Percentiles rank a stretch among this genome's conserved stretches.
phyloP scores from a whole-genome alignment of 2,888 invertebrate species.

The Melieria picta region DNA sequence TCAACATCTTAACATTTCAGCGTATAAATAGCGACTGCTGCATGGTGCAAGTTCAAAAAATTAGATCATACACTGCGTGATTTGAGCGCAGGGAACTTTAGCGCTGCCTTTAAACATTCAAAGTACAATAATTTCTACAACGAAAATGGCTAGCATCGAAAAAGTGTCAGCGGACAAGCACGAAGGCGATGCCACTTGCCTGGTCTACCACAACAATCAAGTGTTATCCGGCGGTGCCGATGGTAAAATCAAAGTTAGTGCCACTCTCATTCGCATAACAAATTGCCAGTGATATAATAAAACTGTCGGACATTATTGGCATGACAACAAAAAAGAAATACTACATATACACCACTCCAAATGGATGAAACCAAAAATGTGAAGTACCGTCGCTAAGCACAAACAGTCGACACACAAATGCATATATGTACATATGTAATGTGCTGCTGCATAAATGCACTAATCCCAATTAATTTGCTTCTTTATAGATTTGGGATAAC shows the following conservation, averaged over 20 bases:
- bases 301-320: not conserved
- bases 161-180: constrained; percentile 59
- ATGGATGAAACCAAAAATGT: not conserved
- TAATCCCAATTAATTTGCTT: constrained; percentile 21
- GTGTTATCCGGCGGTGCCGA: constrained; percentile 65
- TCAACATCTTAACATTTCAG: not conserved
- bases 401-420: not conserved
- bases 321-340: not conserved
- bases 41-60: not conserved
- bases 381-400: not conserved
- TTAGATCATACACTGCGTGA: constrained; percentile 1
- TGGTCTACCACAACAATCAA: constrained; percentile 55
- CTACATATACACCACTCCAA: not conserved
- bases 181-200: constrained; percentile 62
- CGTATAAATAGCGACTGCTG: not conserved
- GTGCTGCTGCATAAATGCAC: not conserved
- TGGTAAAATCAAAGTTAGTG: constrained; percentile 64
- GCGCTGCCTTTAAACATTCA: not conserved
- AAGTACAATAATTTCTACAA: not conserved
- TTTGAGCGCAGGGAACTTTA: not conserved
- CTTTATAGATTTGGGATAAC: constrained; percentile 62
- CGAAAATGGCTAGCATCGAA: constrained; percentile 51
- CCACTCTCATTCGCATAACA: not conserved
- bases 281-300: not conserved
- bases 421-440: not conserved